phyloP scores from a whole-genome alignment of 2,797 vertebrate species.

The Premnoplex brunnescens region DNA sequence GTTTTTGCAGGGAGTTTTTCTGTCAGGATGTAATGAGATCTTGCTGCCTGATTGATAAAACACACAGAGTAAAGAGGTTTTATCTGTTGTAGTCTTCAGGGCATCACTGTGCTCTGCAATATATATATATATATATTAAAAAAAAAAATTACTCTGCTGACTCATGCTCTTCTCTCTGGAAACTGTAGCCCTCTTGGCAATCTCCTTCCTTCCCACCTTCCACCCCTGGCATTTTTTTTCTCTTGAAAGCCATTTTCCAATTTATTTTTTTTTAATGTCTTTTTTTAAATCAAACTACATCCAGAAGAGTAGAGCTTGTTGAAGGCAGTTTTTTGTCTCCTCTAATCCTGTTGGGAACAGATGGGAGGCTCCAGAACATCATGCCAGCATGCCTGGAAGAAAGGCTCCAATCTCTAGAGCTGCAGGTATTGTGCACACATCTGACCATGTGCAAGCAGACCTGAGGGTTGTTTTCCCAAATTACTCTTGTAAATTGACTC shows the following conservation, averaged over 20 bases:
- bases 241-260: not conserved
- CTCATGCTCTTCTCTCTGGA: conserved; percentile 17
- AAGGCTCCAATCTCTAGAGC: not conserved
- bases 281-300: not conserved
- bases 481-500: not conserved
- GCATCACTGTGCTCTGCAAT: not conserved
- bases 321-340: not conserved
- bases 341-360: not conserved
- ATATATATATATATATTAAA: not conserved
- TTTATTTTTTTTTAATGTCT: too few relatives aligned
- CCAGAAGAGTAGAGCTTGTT: not conserved
- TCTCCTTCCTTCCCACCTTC: not conserved
- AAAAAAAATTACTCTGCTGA: conserved; percentile 41
- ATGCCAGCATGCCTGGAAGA: not conserved
- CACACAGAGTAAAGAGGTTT: conserved; percentile 50
- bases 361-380: not conserved
- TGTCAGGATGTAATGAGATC: conserved; percentile 8
- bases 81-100: conserved; percentile 32
- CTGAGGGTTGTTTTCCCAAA: not conserved
- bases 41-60: conserved; percentile 65
- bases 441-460: not conserved
- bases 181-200: conserved; percentile 12
- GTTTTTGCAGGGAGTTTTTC: conserved; percentile 29
- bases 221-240: not conserved
- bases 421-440: not conserved